These are phyloP conservation scores for Muscidifurax raptorellus DNA, from an alignment of 1,140 invertebrate species.

Conservation along the genomic window DNA sequence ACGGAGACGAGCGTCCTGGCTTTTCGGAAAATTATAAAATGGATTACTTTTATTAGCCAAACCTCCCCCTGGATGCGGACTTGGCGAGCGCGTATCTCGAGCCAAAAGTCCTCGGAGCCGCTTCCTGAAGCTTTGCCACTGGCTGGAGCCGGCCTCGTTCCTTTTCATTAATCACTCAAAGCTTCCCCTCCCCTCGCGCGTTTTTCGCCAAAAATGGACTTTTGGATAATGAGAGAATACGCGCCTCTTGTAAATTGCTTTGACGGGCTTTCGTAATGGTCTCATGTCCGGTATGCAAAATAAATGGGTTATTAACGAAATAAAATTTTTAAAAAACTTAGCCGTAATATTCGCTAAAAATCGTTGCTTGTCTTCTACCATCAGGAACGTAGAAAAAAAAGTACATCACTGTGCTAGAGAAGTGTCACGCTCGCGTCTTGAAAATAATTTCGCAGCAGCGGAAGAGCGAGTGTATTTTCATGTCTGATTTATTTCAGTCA, in stretches of 20 bases:
- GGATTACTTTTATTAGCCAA: slow-evolving; percentile 32
- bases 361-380: no score
- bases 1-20: no score
- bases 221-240: not conserved
- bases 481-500: not conserved
- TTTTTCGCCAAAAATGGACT: slow-evolving; percentile 23
- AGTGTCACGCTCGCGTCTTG: no score
- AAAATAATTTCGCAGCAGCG: no score
- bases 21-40: slow-evolving; percentile 35
- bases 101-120: slow-evolving; percentile 1
- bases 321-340: no score
- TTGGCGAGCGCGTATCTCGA: slow-evolving; percentile 14
- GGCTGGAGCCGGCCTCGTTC: not conserved
- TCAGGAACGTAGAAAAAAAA: no score
- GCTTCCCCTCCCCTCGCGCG: not conserved
- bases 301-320: no score
- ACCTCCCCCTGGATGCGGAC: not conserved
- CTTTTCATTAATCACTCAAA: slow-evolving; percentile 41
- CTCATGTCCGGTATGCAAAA: no score
- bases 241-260: not conserved
- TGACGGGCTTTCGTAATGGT: no score
- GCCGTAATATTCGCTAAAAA: no score
- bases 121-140: slow-evolving; percentile 8
- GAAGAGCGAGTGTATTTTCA: no score
- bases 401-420: no score